Conservation (phyloP, 2,797 vertebrate species). For the Myripristis jacobus region DNA sequence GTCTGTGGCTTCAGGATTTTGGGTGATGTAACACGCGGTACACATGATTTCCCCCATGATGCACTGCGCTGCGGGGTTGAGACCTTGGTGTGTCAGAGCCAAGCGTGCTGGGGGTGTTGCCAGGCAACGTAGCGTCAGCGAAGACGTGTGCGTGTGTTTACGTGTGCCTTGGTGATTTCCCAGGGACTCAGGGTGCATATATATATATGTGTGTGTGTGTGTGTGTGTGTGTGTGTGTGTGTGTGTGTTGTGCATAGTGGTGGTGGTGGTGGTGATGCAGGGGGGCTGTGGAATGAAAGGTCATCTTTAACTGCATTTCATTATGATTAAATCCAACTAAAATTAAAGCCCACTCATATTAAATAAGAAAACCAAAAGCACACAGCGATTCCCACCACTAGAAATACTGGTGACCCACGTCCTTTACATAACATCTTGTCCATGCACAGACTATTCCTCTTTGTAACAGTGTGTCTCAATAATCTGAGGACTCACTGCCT, state of each 20-base stretch:
- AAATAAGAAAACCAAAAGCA: slow-evolving; percentile 21
- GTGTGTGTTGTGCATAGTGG: slow-evolving; percentile 7
- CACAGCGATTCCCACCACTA: background rate
- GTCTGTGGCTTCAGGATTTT: slow-evolving; percentile 48
- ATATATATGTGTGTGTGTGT: background rate
- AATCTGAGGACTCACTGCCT: too few species aligned
- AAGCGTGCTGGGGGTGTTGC: slow-evolving; percentile 76
- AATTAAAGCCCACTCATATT: slow-evolving; percentile 55
- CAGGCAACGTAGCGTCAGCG: slow-evolving; percentile 79
- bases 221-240: background rate
- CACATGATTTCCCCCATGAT: slow-evolving; percentile 74
- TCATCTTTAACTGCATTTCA: slow-evolving; percentile 56
- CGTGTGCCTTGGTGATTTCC: slow-evolving; percentile 58
- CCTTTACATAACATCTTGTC: background rate
- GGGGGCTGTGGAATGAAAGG: slow-evolving; percentile 58
- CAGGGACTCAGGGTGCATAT: slow-evolving; percentile 27
- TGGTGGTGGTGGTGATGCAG: too few species aligned
- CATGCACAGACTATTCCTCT: background rate
- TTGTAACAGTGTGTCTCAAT: slow-evolving; percentile 1
- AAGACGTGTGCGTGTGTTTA: slow-evolving; percentile 62
- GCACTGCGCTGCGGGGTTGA: slow-evolving; percentile 70
- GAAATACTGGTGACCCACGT: background rate
- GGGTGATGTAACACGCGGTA: slow-evolving; percentile 72
- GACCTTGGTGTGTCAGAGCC: slow-evolving; percentile 71
- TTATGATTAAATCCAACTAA: slow-evolving; percentile 58